Evolutionary conservation across 2,113 vertebrate genomes (phyloP).

Genomic region (Nothobranchius kuhntae): DNA sequence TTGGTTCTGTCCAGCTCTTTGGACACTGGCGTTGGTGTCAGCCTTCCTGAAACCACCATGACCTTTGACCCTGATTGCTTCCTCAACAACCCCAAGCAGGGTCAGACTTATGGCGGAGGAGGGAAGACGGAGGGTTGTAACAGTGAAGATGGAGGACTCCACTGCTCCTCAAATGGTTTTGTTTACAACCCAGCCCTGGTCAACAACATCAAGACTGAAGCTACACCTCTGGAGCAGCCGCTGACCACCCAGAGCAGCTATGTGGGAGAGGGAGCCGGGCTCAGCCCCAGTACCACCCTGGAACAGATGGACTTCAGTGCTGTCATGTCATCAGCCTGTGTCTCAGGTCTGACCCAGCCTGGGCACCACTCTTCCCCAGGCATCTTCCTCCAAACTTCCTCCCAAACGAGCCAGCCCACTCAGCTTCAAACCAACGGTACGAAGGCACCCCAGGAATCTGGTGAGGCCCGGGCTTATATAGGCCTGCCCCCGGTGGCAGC

Average conservation of each 20-base stretch:
- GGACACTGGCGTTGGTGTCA: constrained; percentile 84
- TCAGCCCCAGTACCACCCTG: constrained; percentile 97
- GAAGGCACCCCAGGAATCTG: constrained; percentile 63
- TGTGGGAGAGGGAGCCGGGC: constrained; percentile 81
- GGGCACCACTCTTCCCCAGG: constrained; percentile 91
- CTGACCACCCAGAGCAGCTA: constrained; percentile 85
- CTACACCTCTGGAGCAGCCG: constrained; percentile 90
- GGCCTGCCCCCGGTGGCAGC: constrained; percentile 82
- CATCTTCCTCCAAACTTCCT: constrained; percentile 93
- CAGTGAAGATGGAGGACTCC: constrained; percentile 60
- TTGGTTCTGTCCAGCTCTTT: constrained; percentile 93
- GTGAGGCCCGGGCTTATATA: constrained; percentile 66
- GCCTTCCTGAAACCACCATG: constrained; percentile 93
- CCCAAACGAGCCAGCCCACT: constrained; percentile 78
- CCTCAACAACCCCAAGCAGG: constrained; percentile 99
- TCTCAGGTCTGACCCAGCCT: constrained; percentile 84
- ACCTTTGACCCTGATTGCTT: constrained; percentile 99
- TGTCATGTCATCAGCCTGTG: constrained; percentile 85
- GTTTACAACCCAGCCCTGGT: constrained; percentile 85
- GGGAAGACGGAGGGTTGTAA: constrained; percentile 71
- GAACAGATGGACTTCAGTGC: constrained; percentile 99
- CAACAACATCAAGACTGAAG: constrained; percentile 95
- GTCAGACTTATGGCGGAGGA: constrained; percentile 96
- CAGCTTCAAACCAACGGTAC: constrained; percentile 66
- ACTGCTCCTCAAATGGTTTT: constrained; percentile 81